Percentiles rank a stretch among this genome's conserved stretches.
Evolutionary conservation across 2,113 vertebrate genomes (phyloP).

Genomic region (Hippocampus mohnikei): DNA sequence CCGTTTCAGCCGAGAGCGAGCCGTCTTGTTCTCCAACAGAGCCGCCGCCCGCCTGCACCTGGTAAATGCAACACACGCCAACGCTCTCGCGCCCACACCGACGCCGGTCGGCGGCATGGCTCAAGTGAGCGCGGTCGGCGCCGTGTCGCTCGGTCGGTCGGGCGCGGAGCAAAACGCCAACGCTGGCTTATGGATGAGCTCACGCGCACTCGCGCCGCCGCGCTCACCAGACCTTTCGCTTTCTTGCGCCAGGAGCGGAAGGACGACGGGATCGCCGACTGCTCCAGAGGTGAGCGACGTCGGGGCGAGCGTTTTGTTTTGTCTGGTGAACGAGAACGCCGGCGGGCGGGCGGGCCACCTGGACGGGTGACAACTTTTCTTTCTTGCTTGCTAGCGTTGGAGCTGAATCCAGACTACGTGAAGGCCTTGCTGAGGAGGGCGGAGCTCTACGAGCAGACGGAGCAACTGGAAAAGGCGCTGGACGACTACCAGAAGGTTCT

Average conservation of each 20-base stretch:
- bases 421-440: constrained; percentile 87
- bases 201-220: neutral
- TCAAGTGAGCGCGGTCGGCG: no score
- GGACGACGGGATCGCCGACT: constrained; percentile 54
- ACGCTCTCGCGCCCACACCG: neutral
- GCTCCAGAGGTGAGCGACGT: constrained; percentile 51
- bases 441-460: constrained; percentile 89
- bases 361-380: neutral
- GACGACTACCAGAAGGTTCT: constrained; percentile 88
- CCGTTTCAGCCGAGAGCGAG: constrained; percentile 46
- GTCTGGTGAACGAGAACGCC: neutral
- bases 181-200: neutral
- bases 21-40: constrained; percentile 60
- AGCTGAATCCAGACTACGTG: constrained; percentile 76
- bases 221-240: neutral
- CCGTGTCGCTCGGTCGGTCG: no score
- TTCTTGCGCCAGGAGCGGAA: constrained; percentile 37
- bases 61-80: constrained; percentile 33
- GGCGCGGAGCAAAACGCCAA: no score
- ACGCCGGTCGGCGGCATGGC: no score
- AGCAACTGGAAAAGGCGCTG: constrained; percentile 92
- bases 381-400: constrained; percentile 37
- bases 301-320: neutral
- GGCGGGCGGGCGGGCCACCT: no score
- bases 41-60: constrained; percentile 54